Evolutionary conservation across 2,797 vertebrate genomes (phyloP).

Genomic region (Bradypus variegatus): DNA sequence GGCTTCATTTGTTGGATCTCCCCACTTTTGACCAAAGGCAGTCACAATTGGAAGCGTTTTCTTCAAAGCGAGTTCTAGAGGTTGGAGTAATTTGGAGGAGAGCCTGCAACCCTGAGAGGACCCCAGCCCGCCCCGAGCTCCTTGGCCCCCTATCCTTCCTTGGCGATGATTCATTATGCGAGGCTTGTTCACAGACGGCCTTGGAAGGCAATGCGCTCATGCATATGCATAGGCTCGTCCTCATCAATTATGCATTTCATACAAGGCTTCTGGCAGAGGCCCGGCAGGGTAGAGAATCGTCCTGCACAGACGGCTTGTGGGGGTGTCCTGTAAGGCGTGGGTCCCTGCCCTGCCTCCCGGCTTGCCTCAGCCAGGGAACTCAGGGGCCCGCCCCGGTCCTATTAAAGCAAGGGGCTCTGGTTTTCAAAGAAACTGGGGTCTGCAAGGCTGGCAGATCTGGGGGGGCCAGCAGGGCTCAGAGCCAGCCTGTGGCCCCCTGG

Average conservation of each 20-base stretch:
- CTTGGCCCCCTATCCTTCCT: not conserved
- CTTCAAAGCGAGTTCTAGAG: conserved; percentile 26
- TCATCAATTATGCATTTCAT: conserved; percentile 67
- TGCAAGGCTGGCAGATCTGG: not conserved
- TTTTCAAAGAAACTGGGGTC: not conserved
- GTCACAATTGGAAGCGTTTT: not conserved
- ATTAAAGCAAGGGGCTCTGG: not conserved
- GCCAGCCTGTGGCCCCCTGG: rapidly evolving
- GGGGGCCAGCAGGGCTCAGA: not conserved
- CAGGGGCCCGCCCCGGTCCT: not conserved
- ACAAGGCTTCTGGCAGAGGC: conserved; percentile 42
- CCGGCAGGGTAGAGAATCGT: conserved; percentile 15
- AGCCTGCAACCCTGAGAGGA: not conserved
- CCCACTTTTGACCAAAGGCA: conserved; percentile 21
- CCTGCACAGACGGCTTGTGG: conserved; percentile 16
- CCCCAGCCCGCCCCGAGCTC: not conserved
- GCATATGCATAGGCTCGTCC: conserved; percentile 45
- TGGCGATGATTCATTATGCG: not conserved
- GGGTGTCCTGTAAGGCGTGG: not conserved
- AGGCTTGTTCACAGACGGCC: conserved; percentile 36
- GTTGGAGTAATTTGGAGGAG: not conserved
- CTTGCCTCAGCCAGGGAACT: not conserved
- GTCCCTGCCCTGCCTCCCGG: not conserved
- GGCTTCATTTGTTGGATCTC: not conserved
- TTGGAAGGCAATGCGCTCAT: conserved; percentile 56